Evolutionary conservation across 1,140 invertebrate genomes (phyloP), one percentile per base, ranked within the genome.

Genomic region (Aphidius gifuensis): DNA sequence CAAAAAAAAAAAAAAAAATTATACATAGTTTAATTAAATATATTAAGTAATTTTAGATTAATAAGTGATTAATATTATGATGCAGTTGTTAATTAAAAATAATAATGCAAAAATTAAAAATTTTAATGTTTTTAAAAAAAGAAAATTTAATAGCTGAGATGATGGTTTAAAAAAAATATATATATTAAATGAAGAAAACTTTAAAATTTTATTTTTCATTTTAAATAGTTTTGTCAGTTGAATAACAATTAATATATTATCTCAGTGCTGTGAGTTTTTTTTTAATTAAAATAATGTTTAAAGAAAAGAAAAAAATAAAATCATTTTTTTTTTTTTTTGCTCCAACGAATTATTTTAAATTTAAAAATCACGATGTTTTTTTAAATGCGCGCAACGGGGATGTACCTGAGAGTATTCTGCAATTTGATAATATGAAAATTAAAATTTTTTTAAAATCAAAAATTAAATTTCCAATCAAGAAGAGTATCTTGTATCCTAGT

Each of bases 241-340:
- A 75, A 72, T 63, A 76, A 76, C 75, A 77, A 74, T 70, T 65
- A 66, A 72, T 76, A 76, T 73, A 78, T 32, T 71, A 77, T 70
- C 73, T 79, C 75, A 79, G 77, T 74, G 79, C 79, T 80, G 79
- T 80, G 78, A 80, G 77, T 73, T 58, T 46, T 16, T 38, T n/a
- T 21, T 38, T 39, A 23, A 32, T 46, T 32, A 23, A 38, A 11
- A 47, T 32, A 47, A 21, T 56, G 21, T 43, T 44, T 48, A 16
- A 48, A n/a, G 21, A 48, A 48, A 48, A 48, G 5, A 42, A 39
- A 5, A 16, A 44, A 9, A 55, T 21, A 40, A 40, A 51, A 50
- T 43, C 11, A 56, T 44, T 58, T 48, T 5, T 16, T 16, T 16
- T 16, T 16, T 16, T 16, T 16, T 16, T 16, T 16, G 16, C 16